phyloP scores from a whole-genome alignment of 1,140 invertebrate genomes.

The Leucophenga varia region DNA sequence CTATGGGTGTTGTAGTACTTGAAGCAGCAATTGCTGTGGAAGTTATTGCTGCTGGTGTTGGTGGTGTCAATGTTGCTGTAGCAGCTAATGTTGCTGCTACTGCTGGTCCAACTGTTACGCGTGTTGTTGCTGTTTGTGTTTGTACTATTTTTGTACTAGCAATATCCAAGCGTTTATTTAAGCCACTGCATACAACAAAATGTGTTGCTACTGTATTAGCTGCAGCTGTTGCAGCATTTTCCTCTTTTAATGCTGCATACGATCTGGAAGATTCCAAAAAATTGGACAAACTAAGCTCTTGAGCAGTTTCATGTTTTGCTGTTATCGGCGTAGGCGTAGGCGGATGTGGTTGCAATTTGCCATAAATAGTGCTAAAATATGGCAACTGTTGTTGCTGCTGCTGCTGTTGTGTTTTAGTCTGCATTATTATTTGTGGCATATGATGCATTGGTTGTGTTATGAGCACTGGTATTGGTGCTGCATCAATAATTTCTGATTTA shows the following conservation, averaged over 20 bases:
- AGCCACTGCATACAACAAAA: too few relatives aligned
- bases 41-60: not conserved
- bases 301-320: slow-evolving; percentile 37
- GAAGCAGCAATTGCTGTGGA: not conserved
- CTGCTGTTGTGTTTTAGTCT: too few relatives aligned
- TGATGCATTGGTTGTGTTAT: not conserved
- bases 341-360: slow-evolving; percentile 27
- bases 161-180: too few relatives aligned
- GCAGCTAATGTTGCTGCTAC: not conserved
- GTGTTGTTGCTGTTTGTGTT: too few relatives aligned
- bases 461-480: not conserved
- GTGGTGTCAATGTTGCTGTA: not conserved
- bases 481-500: not conserved
- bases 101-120: too few relatives aligned
- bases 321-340: slow-evolving; percentile 9
- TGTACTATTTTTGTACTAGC: not conserved
- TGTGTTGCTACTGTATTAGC: too few relatives aligned
- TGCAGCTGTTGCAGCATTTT: not conserved
- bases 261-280: not conserved
- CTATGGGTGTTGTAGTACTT: not conserved
- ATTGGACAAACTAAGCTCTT: not conserved
- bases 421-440: too few relatives aligned
- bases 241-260: not conserved
- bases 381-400: slow-evolving; percentile 21
- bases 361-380: slow-evolving; percentile 51